A percentile compares a stretch with the other conserved stretches of the same genome.
phyloP scores from a whole-genome alignment of 2,113 vertebrate genomes.

The Cricetomys ansorgei region DNA sequence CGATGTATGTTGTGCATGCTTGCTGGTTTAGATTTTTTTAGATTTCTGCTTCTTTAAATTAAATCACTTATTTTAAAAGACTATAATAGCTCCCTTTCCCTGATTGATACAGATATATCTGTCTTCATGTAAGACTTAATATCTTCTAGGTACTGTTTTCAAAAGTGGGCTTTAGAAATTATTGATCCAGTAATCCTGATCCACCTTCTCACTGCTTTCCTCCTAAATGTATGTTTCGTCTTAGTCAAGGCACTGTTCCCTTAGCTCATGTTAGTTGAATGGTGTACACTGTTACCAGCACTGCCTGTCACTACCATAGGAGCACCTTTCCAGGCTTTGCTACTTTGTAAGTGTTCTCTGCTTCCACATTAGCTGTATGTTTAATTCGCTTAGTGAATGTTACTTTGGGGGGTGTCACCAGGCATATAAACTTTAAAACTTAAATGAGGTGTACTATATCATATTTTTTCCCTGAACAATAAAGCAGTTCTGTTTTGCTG shows the following conservation, averaged over 20 bases:
- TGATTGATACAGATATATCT: neutral
- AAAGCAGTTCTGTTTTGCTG: neutral
- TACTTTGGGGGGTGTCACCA: neutral
- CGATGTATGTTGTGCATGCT: neutral
- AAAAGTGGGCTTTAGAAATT: neutral
- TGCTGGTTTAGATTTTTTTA: constrained; percentile 21
- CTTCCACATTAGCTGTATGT: neutral
- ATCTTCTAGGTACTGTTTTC: neutral
- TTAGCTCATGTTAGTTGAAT: neutral
- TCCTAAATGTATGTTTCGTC: neutral
- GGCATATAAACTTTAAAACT: neutral
- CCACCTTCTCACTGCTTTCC: neutral
- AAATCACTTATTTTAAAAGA: neutral
- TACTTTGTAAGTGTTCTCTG: neutral
- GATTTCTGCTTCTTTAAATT: neutral
- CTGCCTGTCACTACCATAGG: neutral
- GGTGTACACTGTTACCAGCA: neutral
- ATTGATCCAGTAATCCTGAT: neutral
- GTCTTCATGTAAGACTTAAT: neutral
- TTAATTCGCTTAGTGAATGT: neutral
- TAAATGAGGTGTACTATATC: neutral
- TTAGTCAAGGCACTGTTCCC: neutral
- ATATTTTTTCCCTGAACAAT: neutral
- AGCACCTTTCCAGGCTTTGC: neutral
- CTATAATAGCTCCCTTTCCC: neutral